Percentiles rank a stretch among this genome's conserved stretches.
Evolutionary conservation across 1,140 invertebrate genomes (phyloP).

Genomic region (Holcopasites calliopsidis): DNA sequence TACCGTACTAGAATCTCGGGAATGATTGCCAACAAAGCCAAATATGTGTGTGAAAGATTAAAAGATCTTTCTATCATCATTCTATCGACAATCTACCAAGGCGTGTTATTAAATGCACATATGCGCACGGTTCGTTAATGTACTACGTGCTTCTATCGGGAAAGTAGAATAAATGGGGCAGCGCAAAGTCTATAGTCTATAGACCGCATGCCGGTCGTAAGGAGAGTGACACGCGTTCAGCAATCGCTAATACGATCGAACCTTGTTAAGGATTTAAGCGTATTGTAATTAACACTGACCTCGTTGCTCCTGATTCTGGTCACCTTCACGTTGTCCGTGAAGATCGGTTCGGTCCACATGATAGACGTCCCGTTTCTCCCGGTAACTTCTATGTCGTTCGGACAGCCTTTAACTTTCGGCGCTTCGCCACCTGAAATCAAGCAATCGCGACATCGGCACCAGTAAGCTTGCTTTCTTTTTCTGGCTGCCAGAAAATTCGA

Average conservation of each 20-base stretch:
- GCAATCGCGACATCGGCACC: not conserved
- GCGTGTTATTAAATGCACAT: too few species aligned
- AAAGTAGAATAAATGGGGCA: too few species aligned
- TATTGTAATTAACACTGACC: slow-evolving; percentile 68
- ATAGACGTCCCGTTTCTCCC: slow-evolving; percentile 75
- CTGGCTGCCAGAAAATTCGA: not conserved
- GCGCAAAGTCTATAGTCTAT: not conserved
- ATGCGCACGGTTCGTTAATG: too few species aligned
- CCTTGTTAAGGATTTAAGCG: not conserved
- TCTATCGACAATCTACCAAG: too few species aligned
- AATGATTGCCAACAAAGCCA: too few species aligned
- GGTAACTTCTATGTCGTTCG: slow-evolving; percentile 72
- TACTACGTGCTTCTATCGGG: too few species aligned
- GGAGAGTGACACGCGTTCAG: not conserved
- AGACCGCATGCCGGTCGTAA: not conserved
- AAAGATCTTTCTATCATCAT: too few species aligned
- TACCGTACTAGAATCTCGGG: too few species aligned
- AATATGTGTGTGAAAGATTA: too few species aligned
- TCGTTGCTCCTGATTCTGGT: slow-evolving; percentile 78
- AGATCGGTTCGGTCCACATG: slow-evolving; percentile 81
- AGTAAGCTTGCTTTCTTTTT: not conserved
- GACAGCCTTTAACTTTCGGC: slow-evolving; percentile 76
- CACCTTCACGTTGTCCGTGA: slow-evolving; percentile 82
- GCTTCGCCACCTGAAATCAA: slow-evolving; percentile 74
- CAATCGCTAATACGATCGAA: not conserved